These are phyloP conservation scores for Arnoldichthys spilopterus DNA, from an alignment of 2,797 vertebrate species.

Conservation along the genomic window DNA sequence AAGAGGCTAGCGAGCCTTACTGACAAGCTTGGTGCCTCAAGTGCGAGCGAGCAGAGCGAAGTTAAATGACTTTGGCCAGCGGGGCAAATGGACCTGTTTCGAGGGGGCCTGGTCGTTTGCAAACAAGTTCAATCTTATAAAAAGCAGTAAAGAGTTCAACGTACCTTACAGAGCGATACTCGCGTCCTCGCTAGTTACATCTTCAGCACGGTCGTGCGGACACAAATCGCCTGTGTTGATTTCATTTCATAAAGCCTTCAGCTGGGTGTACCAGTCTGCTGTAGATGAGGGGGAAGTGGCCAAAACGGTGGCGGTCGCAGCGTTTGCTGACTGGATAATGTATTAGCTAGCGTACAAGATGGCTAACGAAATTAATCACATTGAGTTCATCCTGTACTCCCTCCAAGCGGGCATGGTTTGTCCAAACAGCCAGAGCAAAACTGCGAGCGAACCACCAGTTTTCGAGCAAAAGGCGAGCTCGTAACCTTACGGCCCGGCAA, in stretches of 20 bases:
- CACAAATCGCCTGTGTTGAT: constrained; percentile 75
- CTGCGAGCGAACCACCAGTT: background rate
- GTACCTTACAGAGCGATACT: constrained; percentile 77
- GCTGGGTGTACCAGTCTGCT: constrained; percentile 65
- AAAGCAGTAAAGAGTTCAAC: constrained; percentile 47
- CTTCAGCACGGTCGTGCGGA: constrained; percentile 78
- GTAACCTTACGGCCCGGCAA: no score
- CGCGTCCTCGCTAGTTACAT: constrained; percentile 75
- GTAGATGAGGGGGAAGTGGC: constrained; percentile 78
- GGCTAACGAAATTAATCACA: constrained; percentile 58
- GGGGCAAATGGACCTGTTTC: background rate
- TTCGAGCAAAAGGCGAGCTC: background rate
- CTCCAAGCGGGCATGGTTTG: no score
- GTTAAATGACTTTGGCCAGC: constrained; percentile 21
- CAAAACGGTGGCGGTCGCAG: constrained; percentile 59
- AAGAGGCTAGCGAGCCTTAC: background rate
- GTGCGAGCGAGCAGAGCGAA: background rate
- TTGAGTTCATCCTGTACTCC: constrained; percentile 7
- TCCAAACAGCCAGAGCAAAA: constrained; percentile 1
- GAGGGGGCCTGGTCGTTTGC: background rate
- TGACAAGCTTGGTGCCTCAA: background rate
- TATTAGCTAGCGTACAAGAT: constrained; percentile 61
- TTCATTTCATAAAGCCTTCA: constrained; percentile 80
- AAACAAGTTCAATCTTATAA: background rate
- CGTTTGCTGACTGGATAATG: constrained; percentile 66